These are phyloP conservation scores for Pyrgilauda ruficollis DNA, from an alignment of 2,113 vertebrate genomes.

Conservation along the genomic window DNA sequence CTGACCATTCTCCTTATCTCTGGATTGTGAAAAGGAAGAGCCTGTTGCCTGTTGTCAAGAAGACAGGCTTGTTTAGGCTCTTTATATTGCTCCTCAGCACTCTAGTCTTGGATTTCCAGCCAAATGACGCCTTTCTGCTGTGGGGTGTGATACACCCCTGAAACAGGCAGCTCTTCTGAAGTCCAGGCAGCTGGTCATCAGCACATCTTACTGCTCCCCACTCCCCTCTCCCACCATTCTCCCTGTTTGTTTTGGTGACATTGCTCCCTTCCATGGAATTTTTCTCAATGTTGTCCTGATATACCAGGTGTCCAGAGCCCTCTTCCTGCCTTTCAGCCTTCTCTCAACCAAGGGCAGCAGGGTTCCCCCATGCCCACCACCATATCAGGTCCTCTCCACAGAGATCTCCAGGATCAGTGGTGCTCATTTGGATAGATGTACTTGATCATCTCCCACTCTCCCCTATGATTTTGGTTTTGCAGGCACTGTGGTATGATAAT, in stretches of 20 bases:
- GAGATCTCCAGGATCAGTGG: not conserved
- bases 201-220: not conserved
- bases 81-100: not conserved
- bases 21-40: not conserved
- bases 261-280: not conserved
- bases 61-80: not conserved
- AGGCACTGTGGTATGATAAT: not conserved
- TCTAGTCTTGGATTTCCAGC: not conserved
- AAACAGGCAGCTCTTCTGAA: not conserved
- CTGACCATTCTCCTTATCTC: not conserved
- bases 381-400: not conserved
- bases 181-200: not conserved
- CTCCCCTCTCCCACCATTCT: not conserved
- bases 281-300: not conserved
- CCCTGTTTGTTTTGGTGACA: not conserved
- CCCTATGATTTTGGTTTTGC: not conserved
- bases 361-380: no score
- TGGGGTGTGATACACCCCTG: rapidly evolving
- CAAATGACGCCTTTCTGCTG: not conserved
- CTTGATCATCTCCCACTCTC: not conserved
- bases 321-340: not conserved
- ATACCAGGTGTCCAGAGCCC: not conserved
- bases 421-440: not conserved
- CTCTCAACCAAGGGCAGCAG: not conserved
- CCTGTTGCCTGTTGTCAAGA: not conserved